Evolutionary conservation across 1,140 invertebrate species (phyloP).

Genomic region (Drosophila mojavensis): DNA sequence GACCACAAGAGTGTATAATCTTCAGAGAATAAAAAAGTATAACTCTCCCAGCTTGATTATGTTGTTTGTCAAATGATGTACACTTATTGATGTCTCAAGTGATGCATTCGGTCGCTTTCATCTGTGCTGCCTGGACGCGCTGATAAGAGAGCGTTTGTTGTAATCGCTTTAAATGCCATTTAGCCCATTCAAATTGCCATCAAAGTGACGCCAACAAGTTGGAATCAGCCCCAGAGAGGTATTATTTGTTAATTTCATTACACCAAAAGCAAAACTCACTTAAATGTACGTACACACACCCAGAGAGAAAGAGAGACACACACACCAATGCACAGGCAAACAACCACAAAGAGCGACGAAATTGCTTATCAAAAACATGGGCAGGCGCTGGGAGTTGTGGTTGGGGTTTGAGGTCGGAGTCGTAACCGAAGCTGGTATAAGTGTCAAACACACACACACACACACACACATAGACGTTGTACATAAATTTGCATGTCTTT

Average conservation of each 20-base stretch:
- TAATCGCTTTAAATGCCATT: slow-evolving; percentile 75
- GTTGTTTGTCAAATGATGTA: not conserved
- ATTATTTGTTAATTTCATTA: slow-evolving; percentile 81
- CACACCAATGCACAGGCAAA: slow-evolving; percentile 6
- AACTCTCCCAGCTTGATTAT: not conserved
- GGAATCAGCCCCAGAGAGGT: slow-evolving; percentile 51
- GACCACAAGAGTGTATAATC: too few relatives aligned
- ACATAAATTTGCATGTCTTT: slow-evolving; percentile 79
- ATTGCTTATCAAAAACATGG: slow-evolving; percentile 79
- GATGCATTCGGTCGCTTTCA: slow-evolving; percentile 26
- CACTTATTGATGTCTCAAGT: slow-evolving; percentile 22
- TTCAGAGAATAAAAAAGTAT: not conserved
- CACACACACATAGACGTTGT: slow-evolving; percentile 34
- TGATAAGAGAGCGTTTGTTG: slow-evolving; percentile 62
- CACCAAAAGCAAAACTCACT: slow-evolving; percentile 27
- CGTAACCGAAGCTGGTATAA: slow-evolving; percentile 1
- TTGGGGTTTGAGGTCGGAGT: slow-evolving; percentile 10
- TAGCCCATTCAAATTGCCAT: slow-evolving; percentile 76
- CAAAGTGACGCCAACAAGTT: slow-evolving; percentile 65
- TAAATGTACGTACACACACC: not conserved
- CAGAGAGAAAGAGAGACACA: not conserved
- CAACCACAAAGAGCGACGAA: slow-evolving; percentile 52
- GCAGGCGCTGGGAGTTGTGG: slow-evolving; percentile 5
- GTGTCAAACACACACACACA: slow-evolving; percentile 33
- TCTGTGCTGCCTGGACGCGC: slow-evolving; percentile 30